Conservation (phyloP, 2,113 vertebrate genomes). For the Amphiprion percula region DNA sequence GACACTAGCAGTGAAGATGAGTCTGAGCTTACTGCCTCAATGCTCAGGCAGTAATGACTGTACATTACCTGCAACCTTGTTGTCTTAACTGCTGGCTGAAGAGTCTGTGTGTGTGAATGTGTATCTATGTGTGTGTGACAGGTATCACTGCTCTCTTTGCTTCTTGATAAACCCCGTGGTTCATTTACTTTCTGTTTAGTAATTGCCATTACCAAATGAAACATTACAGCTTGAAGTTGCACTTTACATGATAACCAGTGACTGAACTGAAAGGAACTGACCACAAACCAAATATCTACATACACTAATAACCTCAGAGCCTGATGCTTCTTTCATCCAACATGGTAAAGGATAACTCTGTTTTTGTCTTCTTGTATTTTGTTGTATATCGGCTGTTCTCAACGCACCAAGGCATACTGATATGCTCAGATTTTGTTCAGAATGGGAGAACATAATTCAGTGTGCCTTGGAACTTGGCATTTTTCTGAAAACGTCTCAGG, state of each 20-base stretch:
- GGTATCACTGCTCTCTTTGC: background rate
- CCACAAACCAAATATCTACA: background rate
- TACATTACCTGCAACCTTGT: slow-evolving; percentile 58
- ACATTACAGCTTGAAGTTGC: slow-evolving; percentile 1
- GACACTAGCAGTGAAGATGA: background rate
- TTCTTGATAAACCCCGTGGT: background rate
- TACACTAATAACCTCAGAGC: background rate
- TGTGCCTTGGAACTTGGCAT: slow-evolving; percentile 15
- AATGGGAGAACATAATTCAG: background rate
- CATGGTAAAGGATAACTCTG: slow-evolving; percentile 64
- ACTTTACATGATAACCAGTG: background rate
- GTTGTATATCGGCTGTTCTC: slow-evolving; percentile 6
- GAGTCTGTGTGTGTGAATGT: background rate
- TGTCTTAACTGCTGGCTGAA: slow-evolving; percentile 30
- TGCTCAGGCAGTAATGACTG: slow-evolving; percentile 48
- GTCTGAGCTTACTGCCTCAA: background rate
- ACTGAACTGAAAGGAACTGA: slow-evolving; percentile 35
- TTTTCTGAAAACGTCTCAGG: slow-evolving; percentile 2
- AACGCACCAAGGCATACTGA: slow-evolving; percentile 33
- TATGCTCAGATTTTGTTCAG: too few relatives aligned
- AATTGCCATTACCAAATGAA: slow-evolving; percentile 10
- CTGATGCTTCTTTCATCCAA: slow-evolving; percentile 34
- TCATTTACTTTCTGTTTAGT: slow-evolving; percentile 40
- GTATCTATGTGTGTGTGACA: too few relatives aligned
- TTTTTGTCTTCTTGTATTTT: slow-evolving; percentile 4